Percentiles rank a stretch among this genome's conserved stretches.
phyloP scores from a whole-genome alignment of 2,888 invertebrate species.

The Hesperia comma region DNA sequence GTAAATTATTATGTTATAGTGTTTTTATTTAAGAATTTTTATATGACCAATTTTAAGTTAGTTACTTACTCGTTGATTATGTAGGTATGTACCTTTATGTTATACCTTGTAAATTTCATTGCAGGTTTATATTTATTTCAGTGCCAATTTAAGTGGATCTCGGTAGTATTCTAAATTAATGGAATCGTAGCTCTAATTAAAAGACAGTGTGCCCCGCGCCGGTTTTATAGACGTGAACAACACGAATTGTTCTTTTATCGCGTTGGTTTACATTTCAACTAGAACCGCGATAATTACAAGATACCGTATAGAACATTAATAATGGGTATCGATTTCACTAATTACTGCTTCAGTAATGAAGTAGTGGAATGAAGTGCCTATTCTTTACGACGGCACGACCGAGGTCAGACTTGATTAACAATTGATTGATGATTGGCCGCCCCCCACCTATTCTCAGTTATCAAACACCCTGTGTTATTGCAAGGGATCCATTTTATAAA shows the following conservation, averaged over 20 bases:
- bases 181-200: constrained; percentile 13
- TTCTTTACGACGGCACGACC: constrained; percentile 43
- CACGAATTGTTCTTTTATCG: constrained; percentile 21
- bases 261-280: constrained; percentile 27
- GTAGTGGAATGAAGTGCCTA: constrained; percentile 32
- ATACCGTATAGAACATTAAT: constrained; percentile 30
- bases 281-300: constrained; percentile 32
- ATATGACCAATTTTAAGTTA: too few relatives aligned
- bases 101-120: too few relatives aligned
- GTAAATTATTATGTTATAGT: too few relatives aligned
- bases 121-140: neutral
- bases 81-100: too few relatives aligned
- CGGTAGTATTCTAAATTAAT: constrained; percentile 1
- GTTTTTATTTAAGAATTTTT: too few relatives aligned
- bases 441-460: constrained; percentile 32
- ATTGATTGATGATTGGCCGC: constrained; percentile 43
- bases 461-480: constrained; percentile 25
- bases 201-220: constrained; percentile 8
- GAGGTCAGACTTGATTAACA: constrained; percentile 49
- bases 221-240: constrained; percentile 19
- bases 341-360: constrained; percentile 36
- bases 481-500: constrained; percentile 11
- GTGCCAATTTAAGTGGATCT: neutral
- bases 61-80: too few relatives aligned
- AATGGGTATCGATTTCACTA: constrained; percentile 32